Base-by-base conservation (phyloP, 2,888 invertebrate genomes). In the Orchestes rusci region DNA sequence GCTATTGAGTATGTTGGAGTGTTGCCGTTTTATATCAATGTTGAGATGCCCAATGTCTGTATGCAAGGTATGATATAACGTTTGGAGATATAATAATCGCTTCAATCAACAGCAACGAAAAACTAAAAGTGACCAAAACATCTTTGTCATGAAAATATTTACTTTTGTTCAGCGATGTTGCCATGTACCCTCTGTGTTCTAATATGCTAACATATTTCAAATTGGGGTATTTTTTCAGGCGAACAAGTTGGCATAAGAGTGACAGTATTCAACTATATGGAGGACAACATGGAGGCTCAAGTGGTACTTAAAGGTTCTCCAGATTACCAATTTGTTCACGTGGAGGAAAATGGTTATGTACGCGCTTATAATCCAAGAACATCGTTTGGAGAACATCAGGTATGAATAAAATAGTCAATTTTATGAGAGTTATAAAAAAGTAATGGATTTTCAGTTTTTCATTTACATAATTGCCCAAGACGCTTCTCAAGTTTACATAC, bases 191-290 rank as follows among this genome's bases (percentile, higher is more conserved):
- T n/a, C n/a, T n/a, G n/a, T n/a, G n/a, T n/a, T n/a, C n/a, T n/a
- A n/a, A n/a, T n/a, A n/a, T n/a, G n/a, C n/a, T n/a, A n/a, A n/a
- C n/a, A n/a, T n/a, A n/a, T n/a, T n/a, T n/a, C n/a, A n/a, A n/a
- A n/a, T n/a, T n/a, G n/a, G n/a, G n/a, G n/a, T n/a, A n/a, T n/a
- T n/a, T 8, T 17, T 41, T 32, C 2, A 45, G 47, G 52, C 23
- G 52, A 53, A 33, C 52, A 53, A 44, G 45, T 51, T 23, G 95
- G 95, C 7, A 77, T 96, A 19, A 76, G 95, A 18, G 89, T 94
- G 0, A 85, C 88, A 0, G 86, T 96, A 4, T 95, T 96, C 70
- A 96, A 96, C 73, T 94, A 94, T 69, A 85, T 90, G 84, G 78
- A 78, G 35, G 79, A 80, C 51, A 77, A 84, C 51, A 79, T 92